Percentiles rank a stretch among this genome's conserved stretches.
Conservation (phyloP, 2,113 vertebrate species). For the Motacilla tschutschensis region DNA sequence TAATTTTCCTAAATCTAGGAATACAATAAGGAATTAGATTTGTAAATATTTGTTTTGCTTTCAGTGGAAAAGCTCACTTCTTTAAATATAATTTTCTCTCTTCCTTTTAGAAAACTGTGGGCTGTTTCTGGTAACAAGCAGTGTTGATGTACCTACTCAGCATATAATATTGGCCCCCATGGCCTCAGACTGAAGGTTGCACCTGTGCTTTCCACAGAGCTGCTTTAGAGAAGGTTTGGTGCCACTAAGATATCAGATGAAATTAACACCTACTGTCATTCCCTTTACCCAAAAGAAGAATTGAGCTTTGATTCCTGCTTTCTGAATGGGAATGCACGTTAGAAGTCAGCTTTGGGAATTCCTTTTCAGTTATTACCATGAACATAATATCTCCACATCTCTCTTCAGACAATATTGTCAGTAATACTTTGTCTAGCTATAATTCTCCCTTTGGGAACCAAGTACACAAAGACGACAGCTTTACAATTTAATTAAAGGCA, state of each 20-base stretch:
- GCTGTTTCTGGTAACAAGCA: background rate
- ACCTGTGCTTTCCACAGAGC: background rate
- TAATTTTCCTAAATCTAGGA: background rate
- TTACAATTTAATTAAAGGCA: slow-evolving; percentile 69
- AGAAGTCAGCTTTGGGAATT: slow-evolving; percentile 61
- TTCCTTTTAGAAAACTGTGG: background rate
- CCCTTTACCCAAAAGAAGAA: background rate
- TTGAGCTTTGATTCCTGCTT: slow-evolving; percentile 1
- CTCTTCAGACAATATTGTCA: slow-evolving; percentile 66
- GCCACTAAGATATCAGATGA: background rate
- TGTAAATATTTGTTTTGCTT: background rate
- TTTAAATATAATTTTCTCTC: background rate
- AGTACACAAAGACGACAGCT: slow-evolving; percentile 27
- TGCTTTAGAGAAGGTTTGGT: background rate
- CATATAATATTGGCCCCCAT: rapidly evolving
- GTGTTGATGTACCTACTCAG: background rate
- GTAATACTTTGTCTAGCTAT: slow-evolving; percentile 57
- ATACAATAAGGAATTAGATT: background rate
- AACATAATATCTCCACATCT: slow-evolving; percentile 50
- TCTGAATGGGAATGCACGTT: slow-evolving; percentile 45
- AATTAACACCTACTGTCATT: slow-evolving; percentile 3
- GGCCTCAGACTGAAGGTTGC: background rate
- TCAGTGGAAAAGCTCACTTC: background rate
- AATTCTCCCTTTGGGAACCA: slow-evolving; percentile 57
- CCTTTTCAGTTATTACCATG: slow-evolving; percentile 47